phyloP scores from a whole-genome alignment of 2,113 vertebrate genomes.

The Pipa parva region DNA sequence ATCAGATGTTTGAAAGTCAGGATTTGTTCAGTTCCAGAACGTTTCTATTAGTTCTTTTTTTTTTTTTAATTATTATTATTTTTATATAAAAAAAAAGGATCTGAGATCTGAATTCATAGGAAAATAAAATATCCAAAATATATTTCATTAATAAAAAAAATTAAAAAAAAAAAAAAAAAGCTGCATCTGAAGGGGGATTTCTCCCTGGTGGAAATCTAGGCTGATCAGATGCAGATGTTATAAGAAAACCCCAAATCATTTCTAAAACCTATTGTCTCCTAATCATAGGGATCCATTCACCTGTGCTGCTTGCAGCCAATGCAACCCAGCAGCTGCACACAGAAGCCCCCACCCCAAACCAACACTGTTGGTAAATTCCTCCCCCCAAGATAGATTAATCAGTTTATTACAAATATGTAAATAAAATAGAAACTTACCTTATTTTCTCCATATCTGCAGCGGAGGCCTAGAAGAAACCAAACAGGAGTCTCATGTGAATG shows the following conservation, averaged over 20 bases:
- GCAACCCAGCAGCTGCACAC: not conserved
- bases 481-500: slow-evolving; percentile 64
- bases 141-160: no score
- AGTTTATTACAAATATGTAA: slow-evolving; percentile 37
- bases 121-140: no score
- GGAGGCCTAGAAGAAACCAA: slow-evolving; percentile 74
- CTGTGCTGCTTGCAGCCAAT: slow-evolving; percentile 1
- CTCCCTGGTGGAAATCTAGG: slow-evolving; percentile 20
- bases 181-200: not conserved
- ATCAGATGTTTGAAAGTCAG: slow-evolving; percentile 55
- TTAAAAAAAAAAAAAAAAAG: not conserved
- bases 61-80: no score
- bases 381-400: not conserved
- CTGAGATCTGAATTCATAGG: not conserved
- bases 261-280: slow-evolving; percentile 48
- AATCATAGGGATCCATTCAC: slow-evolving; percentile 29
- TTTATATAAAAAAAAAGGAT: not conserved
- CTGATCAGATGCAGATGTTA: slow-evolving; percentile 41
- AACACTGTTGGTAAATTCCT: not conserved
- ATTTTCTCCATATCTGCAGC: slow-evolving; percentile 77
- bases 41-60: no score
- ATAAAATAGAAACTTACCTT: slow-evolving; percentile 71
- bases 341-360: not conserved
- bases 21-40: not conserved
- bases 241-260: slow-evolving; percentile 30